These are phyloP conservation scores for rat (Rattus norvegicus) DNA, from an alignment of 2,113 vertebrate genomes.

Conservation along the genomic window DNA sequence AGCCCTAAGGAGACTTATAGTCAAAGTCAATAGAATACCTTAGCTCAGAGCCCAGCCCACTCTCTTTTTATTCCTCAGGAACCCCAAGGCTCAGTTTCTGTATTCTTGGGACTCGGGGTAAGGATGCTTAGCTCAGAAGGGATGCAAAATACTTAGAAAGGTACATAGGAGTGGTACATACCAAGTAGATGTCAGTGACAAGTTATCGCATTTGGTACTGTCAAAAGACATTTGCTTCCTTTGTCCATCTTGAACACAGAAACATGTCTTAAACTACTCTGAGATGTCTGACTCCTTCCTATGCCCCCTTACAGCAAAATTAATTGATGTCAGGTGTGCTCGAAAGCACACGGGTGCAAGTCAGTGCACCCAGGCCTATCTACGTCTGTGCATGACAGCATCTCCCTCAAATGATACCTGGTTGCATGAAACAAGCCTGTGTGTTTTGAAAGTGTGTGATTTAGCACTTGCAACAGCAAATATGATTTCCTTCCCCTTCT, in stretches of 20 bases:
- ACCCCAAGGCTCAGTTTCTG: not conserved
- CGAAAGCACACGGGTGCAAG: not conserved
- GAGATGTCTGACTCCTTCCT: not conserved
- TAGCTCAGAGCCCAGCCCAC: not conserved
- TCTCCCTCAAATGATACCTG: not conserved
- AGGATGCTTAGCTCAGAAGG: not conserved
- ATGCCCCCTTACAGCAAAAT: not conserved
- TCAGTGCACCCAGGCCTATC: not conserved
- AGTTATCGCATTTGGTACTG: not conserved
- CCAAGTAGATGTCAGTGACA: not conserved
- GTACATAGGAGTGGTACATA: not conserved
- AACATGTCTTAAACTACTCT: not conserved
- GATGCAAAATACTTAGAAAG: not conserved
- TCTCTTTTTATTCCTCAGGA: not conserved
- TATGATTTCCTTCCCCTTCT: slow-evolving; percentile 43
- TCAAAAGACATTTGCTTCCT: not conserved
- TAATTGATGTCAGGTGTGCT: not conserved
- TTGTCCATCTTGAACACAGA: not conserved
- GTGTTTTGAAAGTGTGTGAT: slow-evolving; percentile 40
- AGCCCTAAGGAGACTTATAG: not conserved
- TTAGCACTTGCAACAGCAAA: not conserved
- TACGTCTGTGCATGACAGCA: not conserved
- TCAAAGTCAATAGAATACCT: not conserved
- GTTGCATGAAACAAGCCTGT: not conserved
- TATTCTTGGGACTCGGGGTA: not conserved